Evolutionary conservation across 2,113 vertebrate genomes (phyloP).

Genomic region (Galeopterus variegatus): DNA sequence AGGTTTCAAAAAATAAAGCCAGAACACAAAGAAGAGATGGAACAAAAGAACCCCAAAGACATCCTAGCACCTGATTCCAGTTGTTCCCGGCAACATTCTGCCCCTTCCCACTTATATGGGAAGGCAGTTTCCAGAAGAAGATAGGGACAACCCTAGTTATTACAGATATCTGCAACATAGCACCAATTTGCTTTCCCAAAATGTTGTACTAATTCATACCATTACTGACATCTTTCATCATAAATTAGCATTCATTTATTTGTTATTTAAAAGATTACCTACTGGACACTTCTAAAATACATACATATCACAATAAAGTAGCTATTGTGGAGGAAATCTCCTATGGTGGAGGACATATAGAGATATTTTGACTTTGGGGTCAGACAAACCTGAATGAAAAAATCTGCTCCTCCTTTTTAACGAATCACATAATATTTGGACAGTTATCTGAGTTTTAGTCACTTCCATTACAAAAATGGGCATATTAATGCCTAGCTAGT

Average conservation of each 20-base stretch:
- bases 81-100: background rate
- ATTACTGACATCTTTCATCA: slow-evolving; percentile 15
- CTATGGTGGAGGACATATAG: background rate
- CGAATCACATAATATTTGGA: background rate
- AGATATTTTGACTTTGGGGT: background rate
- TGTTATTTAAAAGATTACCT: slow-evolving; percentile 26
- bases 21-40: background rate
- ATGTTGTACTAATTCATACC: background rate
- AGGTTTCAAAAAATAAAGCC: background rate
- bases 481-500: background rate
- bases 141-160: background rate
- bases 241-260: background rate
- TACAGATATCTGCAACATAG: background rate
- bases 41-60: background rate
- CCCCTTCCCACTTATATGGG: background rate
- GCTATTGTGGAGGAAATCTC: background rate
- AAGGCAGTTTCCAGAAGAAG: background rate
- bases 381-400: slow-evolving; percentile 3
- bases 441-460: background rate
- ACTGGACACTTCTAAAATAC: background rate
- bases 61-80: background rate
- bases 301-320: background rate
- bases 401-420: background rate
- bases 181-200: slow-evolving; percentile 27
- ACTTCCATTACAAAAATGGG: background rate